These are phyloP conservation scores for Melanostoma mellinum DNA, from an alignment of 2,888 invertebrate genomes.

Conservation along the genomic window DNA sequence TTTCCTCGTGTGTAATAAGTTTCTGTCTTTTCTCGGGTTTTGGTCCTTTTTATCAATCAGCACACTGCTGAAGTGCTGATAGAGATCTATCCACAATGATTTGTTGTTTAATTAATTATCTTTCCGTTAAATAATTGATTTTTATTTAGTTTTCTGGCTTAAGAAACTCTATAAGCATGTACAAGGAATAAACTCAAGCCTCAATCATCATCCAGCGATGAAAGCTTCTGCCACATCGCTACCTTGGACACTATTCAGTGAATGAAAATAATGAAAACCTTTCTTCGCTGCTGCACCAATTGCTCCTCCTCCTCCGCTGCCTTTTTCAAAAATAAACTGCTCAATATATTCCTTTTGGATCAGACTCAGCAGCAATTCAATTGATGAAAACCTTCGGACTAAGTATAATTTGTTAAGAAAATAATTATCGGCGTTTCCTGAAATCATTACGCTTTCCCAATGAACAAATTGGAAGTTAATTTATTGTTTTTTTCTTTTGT, in stretches of 20 bases:
- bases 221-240: constrained; percentile 28
- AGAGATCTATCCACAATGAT: too few relatives aligned
- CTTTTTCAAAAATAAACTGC: constrained; percentile 79
- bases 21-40: too few relatives aligned
- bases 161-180: constrained; percentile 19
- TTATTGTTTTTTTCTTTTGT: not conserved
- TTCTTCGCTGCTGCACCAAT: constrained; percentile 46
- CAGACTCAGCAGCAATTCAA: constrained; percentile 74
- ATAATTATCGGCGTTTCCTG: constrained; percentile 59
- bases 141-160: constrained; percentile 1
- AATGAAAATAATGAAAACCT: not conserved
- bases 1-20: too few relatives aligned
- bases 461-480: not conserved
- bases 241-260: constrained; percentile 27
- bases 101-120: too few relatives aligned
- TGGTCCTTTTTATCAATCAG: constrained; percentile 15
- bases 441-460: constrained; percentile 56
- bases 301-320: constrained; percentile 79
- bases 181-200: constrained; percentile 7
- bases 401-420: constrained; percentile 55
- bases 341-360: constrained; percentile 79
- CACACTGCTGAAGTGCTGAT: too few relatives aligned
- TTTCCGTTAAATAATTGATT: not conserved
- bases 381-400: constrained; percentile 52
- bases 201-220: constrained; percentile 63